These are phyloP conservation scores for Drosophila cyrtoloma DNA, from an alignment of 2,888 invertebrate genomes.

Conservation along the genomic window DNA sequence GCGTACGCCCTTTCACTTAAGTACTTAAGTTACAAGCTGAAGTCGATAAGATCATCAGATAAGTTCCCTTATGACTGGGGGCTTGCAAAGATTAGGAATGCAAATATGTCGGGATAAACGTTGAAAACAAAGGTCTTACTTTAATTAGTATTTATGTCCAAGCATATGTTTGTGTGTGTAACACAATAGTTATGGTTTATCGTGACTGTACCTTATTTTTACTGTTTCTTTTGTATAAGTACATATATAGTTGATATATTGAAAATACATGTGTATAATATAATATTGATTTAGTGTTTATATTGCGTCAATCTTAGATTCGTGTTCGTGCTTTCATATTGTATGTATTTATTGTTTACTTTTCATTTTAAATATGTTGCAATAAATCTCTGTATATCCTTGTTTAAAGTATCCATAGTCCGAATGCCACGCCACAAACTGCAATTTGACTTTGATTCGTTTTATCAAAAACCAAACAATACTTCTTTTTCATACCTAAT, in stretches of 20 bases:
- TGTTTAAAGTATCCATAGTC: not conserved
- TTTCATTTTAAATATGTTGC: constrained; percentile 24
- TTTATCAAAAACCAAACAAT: constrained; percentile 45
- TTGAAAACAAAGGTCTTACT: constrained; percentile 1
- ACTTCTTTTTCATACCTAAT: constrained; percentile 47
- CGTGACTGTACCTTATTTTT: constrained; percentile 32
- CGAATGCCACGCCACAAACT: constrained; percentile 4
- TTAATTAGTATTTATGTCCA: constrained; percentile 3
- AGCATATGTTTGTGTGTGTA: constrained; percentile 7
- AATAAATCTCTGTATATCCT: constrained; percentile 33
- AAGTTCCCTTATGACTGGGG: not conserved
- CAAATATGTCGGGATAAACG: constrained; percentile 4
- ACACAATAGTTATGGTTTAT: not conserved
- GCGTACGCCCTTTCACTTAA: constrained; percentile 9
- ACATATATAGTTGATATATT: constrained; percentile 7
- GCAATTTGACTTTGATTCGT: constrained; percentile 19
- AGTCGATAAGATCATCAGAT: constrained; percentile 8
- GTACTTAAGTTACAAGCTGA: constrained; percentile 50
- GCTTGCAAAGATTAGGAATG: not conserved
- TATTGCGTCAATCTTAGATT: constrained; percentile 24
- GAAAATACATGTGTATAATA: constrained; percentile 25
- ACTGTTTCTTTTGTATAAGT: constrained; percentile 39
- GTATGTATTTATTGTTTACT: constrained; percentile 1
- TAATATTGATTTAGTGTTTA: constrained; percentile 27
- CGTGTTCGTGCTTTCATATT: constrained; percentile 13